These are phyloP conservation scores for Hydraecia micacea DNA, from an alignment of 2,888 invertebrate genomes.

Conservation along the genomic window DNA sequence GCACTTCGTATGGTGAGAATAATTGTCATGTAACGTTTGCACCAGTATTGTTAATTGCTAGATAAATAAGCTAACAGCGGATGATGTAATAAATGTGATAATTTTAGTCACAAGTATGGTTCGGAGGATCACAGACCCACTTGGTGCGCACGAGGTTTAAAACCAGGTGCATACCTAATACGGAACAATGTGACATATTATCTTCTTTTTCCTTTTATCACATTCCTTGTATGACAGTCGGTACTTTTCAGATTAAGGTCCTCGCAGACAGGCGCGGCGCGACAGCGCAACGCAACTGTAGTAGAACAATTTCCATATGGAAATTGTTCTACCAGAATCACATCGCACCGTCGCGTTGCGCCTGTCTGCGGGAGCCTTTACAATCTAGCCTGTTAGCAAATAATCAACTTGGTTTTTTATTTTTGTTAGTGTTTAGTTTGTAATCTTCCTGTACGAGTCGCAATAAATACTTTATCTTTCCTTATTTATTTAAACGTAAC, in stretches of 20 bases:
- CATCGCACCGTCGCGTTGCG: too few relatives aligned
- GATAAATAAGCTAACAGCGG: neutral
- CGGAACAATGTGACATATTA: neutral
- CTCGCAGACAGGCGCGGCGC: too few relatives aligned
- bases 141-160: neutral
- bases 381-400: neutral
- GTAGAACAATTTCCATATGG: neutral
- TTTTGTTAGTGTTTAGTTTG: too few relatives aligned
- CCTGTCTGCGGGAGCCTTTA: neutral
- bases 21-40: slow-evolving; percentile 29
- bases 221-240: neutral
- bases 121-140: neutral
- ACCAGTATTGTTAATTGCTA: neutral
- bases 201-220: neutral
- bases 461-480: too few relatives aligned
- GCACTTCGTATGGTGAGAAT: slow-evolving; percentile 22
- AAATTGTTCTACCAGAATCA: neutral
- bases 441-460: too few relatives aligned
- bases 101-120: neutral
- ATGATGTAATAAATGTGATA: neutral
- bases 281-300: neutral
- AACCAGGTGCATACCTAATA: neutral
- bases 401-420: too few relatives aligned
- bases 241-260: neutral
- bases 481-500: too few relatives aligned